Base-by-base conservation (phyloP, 2,888 invertebrate species). In the Plebejus anna region DNA sequence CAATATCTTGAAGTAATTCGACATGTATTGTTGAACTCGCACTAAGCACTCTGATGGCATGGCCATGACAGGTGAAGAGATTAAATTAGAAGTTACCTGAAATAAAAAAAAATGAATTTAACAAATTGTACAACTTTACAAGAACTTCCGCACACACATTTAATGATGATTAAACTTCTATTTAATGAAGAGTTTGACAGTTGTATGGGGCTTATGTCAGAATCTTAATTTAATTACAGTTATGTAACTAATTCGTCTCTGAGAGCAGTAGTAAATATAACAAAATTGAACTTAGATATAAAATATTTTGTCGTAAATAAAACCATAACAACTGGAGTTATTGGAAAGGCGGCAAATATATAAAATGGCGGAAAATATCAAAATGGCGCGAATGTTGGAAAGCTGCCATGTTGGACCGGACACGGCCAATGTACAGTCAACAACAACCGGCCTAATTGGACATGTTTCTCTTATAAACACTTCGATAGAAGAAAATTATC, bases 381-480 rank as follows among this genome's bases (percentile, higher is more conserved):
- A 32, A 66, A 66, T 66, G 66, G 66, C 66, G 66, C 66, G 66
- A 66, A 36, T 66, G 32, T 36, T 66, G 32, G 66, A 66, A 13
- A 13, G 66, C 32, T 66, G 66, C 66, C 66, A 66, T 66, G 66
- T 66, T 66, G 66, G 66, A 66, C 66, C 66, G 66, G 66, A 66
- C 32, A 5, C 66, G 3, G 16, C 4, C 66, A 13, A 66, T 66
- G 66, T 32, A 5, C 66, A 61, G 11, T 66, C 66, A 66, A 66
- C 66, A 66, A 66, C 66, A 32, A 66, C 66, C 66, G 36, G 66
- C 36, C 16, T 66, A 66, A 66, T 66, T 66, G 66, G 32, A 36
- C 66, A 36, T 66, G 66, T 66, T 66, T 32, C 61, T 61, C n/a
- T 7, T 36, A 13, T 32, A 13, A 36, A 36, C 5, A 66, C 66